phyloP scores from a whole-genome alignment of 2,888 invertebrate genomes.

The Thereva unica region DNA sequence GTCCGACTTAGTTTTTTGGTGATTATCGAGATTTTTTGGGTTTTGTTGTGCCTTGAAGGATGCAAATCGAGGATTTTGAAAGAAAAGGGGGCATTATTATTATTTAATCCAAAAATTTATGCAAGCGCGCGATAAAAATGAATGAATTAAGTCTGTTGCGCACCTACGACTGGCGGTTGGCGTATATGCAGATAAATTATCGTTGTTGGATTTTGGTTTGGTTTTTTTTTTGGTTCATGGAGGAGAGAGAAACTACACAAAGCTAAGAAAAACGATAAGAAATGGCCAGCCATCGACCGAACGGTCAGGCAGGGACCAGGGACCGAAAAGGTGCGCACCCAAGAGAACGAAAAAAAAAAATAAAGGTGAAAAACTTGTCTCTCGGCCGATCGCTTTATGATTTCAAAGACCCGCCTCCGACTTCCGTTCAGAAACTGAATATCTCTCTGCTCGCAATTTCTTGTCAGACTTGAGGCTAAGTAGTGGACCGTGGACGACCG shows the following conservation, averaged over 20 bases:
- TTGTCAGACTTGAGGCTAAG: conserved; percentile 29
- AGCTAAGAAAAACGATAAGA: not conserved
- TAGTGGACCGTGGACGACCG: conserved; percentile 26
- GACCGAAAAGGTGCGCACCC: conserved; percentile 7
- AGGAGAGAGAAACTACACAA: not conserved
- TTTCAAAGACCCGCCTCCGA: conserved; percentile 44
- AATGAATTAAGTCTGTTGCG: conserved; percentile 31
- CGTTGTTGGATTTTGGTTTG: not conserved
- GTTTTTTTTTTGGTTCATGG: conserved; percentile 9
- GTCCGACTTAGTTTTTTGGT: no score
- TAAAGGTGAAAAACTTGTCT: conserved; percentile 37
- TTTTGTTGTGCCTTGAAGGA: conserved; percentile 1
- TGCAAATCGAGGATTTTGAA: not conserved
- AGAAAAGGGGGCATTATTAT: no score
- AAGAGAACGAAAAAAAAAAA: conserved; percentile 10
- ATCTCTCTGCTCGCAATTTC: conserved; percentile 38
- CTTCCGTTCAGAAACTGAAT: conserved; percentile 44
- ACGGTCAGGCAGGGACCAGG: no score
- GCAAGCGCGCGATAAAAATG: conserved; percentile 30
- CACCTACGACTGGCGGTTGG: conserved; percentile 6
- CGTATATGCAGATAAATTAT: no score
- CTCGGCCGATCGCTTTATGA: conserved; percentile 41
- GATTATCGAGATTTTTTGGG: no score
- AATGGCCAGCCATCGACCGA: no score
- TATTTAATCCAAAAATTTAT: conserved; percentile 18